Evolutionary conservation across 2,113 vertebrate species (phyloP).

Genomic region (Bubalus kerabau): DNA sequence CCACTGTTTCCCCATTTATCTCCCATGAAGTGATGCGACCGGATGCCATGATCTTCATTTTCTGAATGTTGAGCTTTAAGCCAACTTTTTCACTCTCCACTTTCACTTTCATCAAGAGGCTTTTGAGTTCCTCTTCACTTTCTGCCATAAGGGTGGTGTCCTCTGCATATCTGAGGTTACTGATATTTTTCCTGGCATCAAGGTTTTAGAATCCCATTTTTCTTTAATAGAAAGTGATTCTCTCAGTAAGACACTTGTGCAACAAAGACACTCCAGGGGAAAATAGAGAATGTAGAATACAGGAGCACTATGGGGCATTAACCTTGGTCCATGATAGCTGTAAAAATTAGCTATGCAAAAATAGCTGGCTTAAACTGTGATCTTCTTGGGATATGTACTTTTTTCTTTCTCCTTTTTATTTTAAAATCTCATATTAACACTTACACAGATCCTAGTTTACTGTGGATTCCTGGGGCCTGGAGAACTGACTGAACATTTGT

Average conservation of each 20-base stretch:
- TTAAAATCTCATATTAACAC: background rate
- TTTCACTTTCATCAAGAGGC: too few relatives aligned
- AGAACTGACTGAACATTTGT: background rate
- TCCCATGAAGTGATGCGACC: too few relatives aligned
- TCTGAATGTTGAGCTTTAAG: too few relatives aligned
- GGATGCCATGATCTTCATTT: too few relatives aligned
- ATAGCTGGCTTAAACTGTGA: background rate
- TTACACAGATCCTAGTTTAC: background rate
- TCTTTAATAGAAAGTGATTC: background rate
- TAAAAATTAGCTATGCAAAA: background rate
- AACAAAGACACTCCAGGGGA: background rate
- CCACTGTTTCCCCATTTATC: too few relatives aligned
- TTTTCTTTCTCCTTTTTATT: background rate
- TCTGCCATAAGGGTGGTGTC: too few relatives aligned
- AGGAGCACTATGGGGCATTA: background rate
- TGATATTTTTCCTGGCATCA: background rate
- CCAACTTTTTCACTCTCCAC: too few relatives aligned
- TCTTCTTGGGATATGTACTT: background rate
- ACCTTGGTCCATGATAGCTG: background rate
- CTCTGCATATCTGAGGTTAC: too few relatives aligned
- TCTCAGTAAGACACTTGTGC: background rate
- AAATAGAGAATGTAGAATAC: background rate
- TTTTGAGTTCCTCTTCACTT: too few relatives aligned
- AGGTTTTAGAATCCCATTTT: background rate
- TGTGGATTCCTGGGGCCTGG: background rate